These are phyloP conservation scores for Drosophila rhopaloa DNA, from an alignment of 1,140 invertebrate species.

Conservation along the genomic window DNA sequence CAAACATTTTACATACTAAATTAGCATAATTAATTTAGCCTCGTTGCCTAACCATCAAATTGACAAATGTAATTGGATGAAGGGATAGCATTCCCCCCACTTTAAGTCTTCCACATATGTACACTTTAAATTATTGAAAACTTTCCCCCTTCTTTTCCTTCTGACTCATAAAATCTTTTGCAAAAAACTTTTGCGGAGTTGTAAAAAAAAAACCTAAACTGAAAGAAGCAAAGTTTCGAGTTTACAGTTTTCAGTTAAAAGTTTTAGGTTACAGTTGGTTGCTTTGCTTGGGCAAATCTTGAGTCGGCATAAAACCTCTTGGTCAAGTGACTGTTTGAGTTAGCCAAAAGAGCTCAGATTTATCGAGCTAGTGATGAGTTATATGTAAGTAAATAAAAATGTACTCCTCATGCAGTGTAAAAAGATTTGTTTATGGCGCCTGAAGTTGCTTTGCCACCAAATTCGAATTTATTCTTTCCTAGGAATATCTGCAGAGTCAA, in stretches of 20 bases:
- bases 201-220: conserved; percentile 1
- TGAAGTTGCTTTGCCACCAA: conserved; percentile 10
- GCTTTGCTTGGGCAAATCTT: conserved; percentile 14
- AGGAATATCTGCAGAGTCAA: conserved; percentile 10
- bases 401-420: conserved; percentile 12
- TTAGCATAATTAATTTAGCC: conserved; percentile 78
- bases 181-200: conserved; percentile 29
- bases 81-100: background rate
- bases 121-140: conserved; percentile 29
- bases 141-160: conserved; percentile 12
- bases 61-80: conserved; percentile 62
- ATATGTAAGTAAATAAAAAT: conserved; percentile 38
- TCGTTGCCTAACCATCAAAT: conserved; percentile 24
- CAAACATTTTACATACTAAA: conserved; percentile 67
- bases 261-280: conserved; percentile 36
- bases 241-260: conserved; percentile 33
- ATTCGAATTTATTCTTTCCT: background rate
- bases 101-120: conserved; percentile 11
- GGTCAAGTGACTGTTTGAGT: conserved; percentile 34
- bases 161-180: conserved; percentile 46
- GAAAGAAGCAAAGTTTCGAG: conserved; percentile 26
- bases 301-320: conserved; percentile 40
- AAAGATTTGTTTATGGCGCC: conserved; percentile 4
- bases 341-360: conserved; percentile 1
- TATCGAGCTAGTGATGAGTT: conserved; percentile 25